Evolutionary conservation across 2,113 vertebrate genomes (phyloP).

Genomic region (Heliornis fulica): DNA sequence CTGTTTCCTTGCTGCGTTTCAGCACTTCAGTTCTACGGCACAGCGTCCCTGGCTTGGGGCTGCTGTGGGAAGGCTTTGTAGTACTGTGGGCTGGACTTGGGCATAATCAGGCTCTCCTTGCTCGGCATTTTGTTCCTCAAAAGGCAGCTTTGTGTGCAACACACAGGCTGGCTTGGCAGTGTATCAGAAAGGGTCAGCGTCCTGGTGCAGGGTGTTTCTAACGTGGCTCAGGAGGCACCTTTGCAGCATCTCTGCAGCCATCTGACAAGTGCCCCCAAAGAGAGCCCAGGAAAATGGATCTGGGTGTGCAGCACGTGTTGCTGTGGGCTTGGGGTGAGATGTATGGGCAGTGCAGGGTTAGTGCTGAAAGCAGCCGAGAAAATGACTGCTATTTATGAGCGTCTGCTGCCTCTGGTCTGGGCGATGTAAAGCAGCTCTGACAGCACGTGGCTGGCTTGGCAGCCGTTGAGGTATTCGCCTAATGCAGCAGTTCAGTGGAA

Average conservation of each 20-base stretch:
- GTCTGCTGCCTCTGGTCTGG: not conserved
- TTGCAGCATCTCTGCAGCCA: not conserved
- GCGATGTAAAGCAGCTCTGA: not conserved
- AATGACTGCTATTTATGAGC: not conserved
- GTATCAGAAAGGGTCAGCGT: accelerated
- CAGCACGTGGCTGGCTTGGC: not conserved
- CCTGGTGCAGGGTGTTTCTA: not conserved
- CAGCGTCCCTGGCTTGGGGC: not conserved
- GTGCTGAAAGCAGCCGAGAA: not conserved
- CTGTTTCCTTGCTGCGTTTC: not conserved
- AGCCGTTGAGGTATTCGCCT: not conserved
- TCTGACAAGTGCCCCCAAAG: not conserved
- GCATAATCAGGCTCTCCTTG: not conserved
- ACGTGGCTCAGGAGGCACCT: accelerated
- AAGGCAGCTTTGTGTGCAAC: not conserved
- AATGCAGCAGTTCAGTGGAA: not conserved
- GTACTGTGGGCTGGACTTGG: not conserved
- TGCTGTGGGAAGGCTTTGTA: not conserved
- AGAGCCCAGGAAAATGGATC: not conserved
- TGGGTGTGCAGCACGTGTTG: not conserved
- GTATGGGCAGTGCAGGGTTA: not conserved
- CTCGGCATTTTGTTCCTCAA: accelerated
- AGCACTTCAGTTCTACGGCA: not conserved
- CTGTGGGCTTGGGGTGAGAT: not conserved
- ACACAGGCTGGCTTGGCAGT: accelerated